Evolutionary conservation across 2,888 invertebrate genomes (phyloP), one percentile per base, ranked within the genome.

Genomic region (Lasioglossum vierecki): DNA sequence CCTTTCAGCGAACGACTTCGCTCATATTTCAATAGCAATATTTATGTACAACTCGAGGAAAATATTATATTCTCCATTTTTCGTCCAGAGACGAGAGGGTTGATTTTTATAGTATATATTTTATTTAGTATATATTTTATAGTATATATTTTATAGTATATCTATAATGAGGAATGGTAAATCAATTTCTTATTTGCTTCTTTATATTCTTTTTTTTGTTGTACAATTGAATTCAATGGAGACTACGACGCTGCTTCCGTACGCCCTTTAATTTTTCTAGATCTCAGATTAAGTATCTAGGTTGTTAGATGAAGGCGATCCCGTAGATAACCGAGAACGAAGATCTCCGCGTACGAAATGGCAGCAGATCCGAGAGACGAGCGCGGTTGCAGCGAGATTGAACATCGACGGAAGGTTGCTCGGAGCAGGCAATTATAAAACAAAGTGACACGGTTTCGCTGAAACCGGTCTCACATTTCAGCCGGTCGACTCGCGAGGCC

Each of bases 351-450:
- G 15, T 63, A 63, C 15, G 26, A 63, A 30, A 30, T 30, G 63
- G 15, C 26, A 30, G 63, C 63, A 15, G 63, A 63, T 63, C 63
- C 30, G 30, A 63, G 63, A 6, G 13, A 30, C 22, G 53, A 9
- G 53, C 53, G 53, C 53, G 53, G 53, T 53, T 53, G 53, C 63
- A 30, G 63, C n/a, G 6, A 63, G 63, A 63, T 63, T 63, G 63
- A 63, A 63, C 49, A 39, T 63, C 68, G 76, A 73, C n/a, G 66
- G 72, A 68, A 74, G 53, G 76, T 63, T 68, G 44, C 80, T 8
- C 70, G 76, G 76, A 44, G 73, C 76, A 60, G 73, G 74, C 49
- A 74, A 73, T 74, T 77, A 68, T 77, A 68, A 77, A 68, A 77
- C 76, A 77, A 77, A 77, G 76, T 68, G 39, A 80, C 60, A 75